Conservation (phyloP, 2,888 invertebrate genomes). For the Nymphalis c-album region DNA sequence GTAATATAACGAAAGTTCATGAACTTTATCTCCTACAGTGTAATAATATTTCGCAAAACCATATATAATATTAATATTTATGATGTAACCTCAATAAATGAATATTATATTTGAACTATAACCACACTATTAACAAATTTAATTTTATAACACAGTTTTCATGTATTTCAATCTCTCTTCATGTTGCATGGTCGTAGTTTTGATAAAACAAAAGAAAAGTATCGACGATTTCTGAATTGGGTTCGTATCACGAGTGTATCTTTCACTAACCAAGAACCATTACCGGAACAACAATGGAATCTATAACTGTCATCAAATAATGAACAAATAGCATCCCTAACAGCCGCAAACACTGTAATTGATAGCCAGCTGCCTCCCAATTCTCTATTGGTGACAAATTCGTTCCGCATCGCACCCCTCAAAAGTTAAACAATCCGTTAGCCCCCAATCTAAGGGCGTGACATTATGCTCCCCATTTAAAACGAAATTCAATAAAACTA, state of each 20-base stretch:
- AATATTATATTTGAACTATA: too few relatives aligned
- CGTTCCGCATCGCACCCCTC: constrained; percentile 64
- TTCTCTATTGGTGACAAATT: constrained; percentile 74
- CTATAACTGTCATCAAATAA: constrained; percentile 74
- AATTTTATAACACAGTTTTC: too few relatives aligned
- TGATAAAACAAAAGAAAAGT: not conserved
- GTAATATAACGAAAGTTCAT: not conserved
- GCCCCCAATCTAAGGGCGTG: constrained; percentile 46
- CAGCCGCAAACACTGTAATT: constrained; percentile 73
- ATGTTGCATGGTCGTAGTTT: not conserved
- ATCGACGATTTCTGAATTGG: not conserved
- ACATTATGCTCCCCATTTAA: constrained; percentile 37
- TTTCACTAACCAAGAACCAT: constrained; percentile 32
- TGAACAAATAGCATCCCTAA: constrained; percentile 72
- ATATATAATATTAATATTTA: too few relatives aligned
- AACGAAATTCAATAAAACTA: constrained; percentile 24
- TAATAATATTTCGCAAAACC: too few relatives aligned
- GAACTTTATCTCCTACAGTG: too few relatives aligned
- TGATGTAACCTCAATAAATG: too few relatives aligned
- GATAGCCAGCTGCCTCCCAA: constrained; percentile 70
- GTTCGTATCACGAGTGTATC: not conserved
- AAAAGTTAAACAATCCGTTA: constrained; percentile 44
- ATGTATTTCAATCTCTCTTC: too few relatives aligned
- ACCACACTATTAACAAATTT: too few relatives aligned
- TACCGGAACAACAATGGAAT: constrained; percentile 54